A percentile compares a stretch with the other conserved stretches of the same genome.
Conservation (phyloP, 2,113 vertebrate genomes). For the Mesitornis unicolor region DNA sequence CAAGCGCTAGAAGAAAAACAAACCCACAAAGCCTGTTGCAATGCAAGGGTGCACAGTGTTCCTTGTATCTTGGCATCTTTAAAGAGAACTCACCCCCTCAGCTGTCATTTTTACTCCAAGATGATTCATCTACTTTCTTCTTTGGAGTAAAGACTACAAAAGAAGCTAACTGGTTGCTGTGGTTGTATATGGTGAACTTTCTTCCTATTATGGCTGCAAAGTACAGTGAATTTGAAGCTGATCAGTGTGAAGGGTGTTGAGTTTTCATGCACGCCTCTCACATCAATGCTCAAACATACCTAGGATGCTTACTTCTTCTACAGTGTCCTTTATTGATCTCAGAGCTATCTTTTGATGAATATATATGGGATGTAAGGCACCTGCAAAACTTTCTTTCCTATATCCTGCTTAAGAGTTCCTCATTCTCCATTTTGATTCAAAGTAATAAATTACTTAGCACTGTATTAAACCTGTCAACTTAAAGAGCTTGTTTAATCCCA, state of each 20-base stretch:
- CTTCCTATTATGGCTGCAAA: not conserved
- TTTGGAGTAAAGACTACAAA: not conserved
- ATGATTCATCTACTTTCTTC: not conserved
- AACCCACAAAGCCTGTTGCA: not conserved
- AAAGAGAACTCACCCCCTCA: not conserved
- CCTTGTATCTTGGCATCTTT: not conserved
- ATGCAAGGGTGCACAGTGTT: not conserved
- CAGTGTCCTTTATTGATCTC: not conserved
- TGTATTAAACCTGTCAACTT: not conserved
- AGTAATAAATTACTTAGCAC: not conserved
- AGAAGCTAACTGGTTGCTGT: not conserved
- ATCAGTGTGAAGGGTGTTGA: not conserved
- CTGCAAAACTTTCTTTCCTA: not conserved
- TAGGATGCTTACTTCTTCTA: not conserved
- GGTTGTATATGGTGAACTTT: not conserved
- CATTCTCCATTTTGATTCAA: not conserved
- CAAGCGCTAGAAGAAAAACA: not conserved
- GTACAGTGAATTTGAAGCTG: not conserved
- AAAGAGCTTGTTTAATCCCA: not conserved
- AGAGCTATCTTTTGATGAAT: not conserved
- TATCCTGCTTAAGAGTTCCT: not conserved
- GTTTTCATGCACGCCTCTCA: accelerated
- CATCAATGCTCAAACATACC: not conserved
- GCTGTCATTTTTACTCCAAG: not conserved
- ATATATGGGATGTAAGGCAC: not conserved